phyloP scores from a whole-genome alignment of 2,797 vertebrate species.

The Schizopygopsis pylzovi region DNA sequence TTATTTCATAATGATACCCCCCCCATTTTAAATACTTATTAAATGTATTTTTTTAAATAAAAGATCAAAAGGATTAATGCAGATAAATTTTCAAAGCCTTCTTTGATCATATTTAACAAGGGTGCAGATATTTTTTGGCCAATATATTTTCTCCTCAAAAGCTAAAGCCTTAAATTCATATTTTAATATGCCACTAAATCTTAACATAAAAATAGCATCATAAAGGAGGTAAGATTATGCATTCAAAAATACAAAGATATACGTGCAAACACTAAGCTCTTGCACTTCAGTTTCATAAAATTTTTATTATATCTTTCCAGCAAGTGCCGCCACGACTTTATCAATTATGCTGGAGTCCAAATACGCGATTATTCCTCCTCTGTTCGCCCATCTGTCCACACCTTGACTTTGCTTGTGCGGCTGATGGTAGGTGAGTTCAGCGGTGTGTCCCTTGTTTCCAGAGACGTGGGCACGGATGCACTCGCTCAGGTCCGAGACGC shows the following conservation, averaged over 20 bases:
- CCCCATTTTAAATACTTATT: no score
- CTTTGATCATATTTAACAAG: no score
- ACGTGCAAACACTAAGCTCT: background rate
- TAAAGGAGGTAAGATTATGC: background rate
- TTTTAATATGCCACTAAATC: background rate
- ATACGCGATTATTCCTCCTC: conserved; percentile 86
- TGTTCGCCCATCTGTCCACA: conserved; percentile 86
- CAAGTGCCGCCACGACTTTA: conserved; percentile 67
- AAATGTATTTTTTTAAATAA: no score
- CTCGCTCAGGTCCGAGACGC: conserved; percentile 78
- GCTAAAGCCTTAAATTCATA: background rate
- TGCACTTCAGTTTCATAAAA: background rate
- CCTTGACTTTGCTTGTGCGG: conserved; percentile 72
- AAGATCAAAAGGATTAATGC: no score
- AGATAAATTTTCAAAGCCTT: no score
- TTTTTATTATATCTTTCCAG: conserved; percentile 67
- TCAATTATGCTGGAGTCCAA: conserved; percentile 71
- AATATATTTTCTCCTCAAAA: background rate
- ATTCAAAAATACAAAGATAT: background rate
- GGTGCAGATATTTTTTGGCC: no score
- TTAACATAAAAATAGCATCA: background rate
- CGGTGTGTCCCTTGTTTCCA: conserved; percentile 57
- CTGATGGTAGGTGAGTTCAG: conserved; percentile 83
- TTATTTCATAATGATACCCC: no score
- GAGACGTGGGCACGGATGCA: conserved; percentile 65